Evolutionary conservation across 2,113 vertebrate species (phyloP).

Genomic region (Eptatretus burgeri): DNA sequence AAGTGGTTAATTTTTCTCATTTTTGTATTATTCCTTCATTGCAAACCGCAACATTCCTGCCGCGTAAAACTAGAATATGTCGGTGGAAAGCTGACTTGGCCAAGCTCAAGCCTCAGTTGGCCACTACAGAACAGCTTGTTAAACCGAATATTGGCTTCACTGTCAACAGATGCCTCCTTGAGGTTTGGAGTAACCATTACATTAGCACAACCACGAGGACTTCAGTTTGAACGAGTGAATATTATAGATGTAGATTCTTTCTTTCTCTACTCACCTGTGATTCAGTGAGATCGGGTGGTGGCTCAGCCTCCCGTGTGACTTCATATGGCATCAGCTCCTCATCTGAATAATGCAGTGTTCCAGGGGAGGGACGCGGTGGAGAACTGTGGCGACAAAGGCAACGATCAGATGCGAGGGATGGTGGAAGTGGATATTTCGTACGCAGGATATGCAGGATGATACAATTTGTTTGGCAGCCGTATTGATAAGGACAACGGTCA

Average conservation of each 20-base stretch:
- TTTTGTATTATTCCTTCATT: no score
- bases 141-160: conserved; percentile 15
- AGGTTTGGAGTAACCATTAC: conserved; percentile 8
- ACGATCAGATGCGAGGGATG: conserved; percentile 1
- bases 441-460: not conserved
- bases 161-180: conserved; percentile 17
- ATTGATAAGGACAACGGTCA: conserved; percentile 1
- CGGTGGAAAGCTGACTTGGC: not conserved
- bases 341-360: conserved; percentile 76
- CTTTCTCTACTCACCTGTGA: conserved; percentile 37
- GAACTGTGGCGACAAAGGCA: conserved; percentile 22
- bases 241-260: not conserved
- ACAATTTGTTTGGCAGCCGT: conserved; percentile 1
- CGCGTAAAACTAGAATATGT: no score
- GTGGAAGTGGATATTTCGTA: not conserved
- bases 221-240: not conserved
- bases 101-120: conserved; percentile 7
- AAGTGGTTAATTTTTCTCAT: no score
- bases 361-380: conserved; percentile 67
- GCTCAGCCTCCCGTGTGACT: conserved; percentile 64
- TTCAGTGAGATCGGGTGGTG: conserved; percentile 71
- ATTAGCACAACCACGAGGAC: not conserved
- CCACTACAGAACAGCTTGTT: conserved; percentile 14
- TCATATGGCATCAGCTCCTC: conserved; percentile 84
- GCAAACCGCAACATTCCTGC: no score